Evolutionary conservation across 2,888 invertebrate species (phyloP).

Genomic region (Drosophila incognita): DNA sequence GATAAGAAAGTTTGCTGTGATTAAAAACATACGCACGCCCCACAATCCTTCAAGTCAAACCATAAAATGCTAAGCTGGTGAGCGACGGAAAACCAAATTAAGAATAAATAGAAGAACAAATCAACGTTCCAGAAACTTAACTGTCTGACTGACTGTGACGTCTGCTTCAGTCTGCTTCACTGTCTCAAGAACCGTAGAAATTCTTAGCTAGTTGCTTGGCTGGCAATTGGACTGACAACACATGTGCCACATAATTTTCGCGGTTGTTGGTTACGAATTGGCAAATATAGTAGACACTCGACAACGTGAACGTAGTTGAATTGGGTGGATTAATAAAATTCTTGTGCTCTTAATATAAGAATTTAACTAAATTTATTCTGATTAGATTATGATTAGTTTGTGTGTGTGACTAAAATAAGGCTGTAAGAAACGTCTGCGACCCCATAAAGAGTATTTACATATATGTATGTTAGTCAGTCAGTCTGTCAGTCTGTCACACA

Average conservation of each 20-base stretch:
- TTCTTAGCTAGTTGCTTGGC: slow-evolving; percentile 9
- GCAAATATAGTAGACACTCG: slow-evolving; percentile 28
- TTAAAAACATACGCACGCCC: slow-evolving; percentile 11
- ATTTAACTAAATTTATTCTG: not conserved
- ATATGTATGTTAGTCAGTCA: too few species aligned
- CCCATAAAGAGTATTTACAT: too few species aligned
- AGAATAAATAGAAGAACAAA: slow-evolving; percentile 9
- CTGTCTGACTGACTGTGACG: slow-evolving; percentile 26
- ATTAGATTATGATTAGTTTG: not conserved
- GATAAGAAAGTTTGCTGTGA: slow-evolving; percentile 33
- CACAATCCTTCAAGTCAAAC: not conserved
- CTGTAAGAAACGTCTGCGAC: too few species aligned
- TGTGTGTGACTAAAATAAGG: not conserved
- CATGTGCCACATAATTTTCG: slow-evolving; percentile 66
- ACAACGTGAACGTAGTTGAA: not conserved
- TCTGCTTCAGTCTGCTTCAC: slow-evolving; percentile 4
- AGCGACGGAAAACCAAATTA: not conserved
- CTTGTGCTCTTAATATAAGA: not conserved
- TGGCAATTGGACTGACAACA: slow-evolving; percentile 57
- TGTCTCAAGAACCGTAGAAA: slow-evolving; percentile 12
- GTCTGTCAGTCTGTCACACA: too few species aligned
- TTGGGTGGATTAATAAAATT: not conserved
- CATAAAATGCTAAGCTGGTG: not conserved
- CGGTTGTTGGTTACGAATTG: slow-evolving; percentile 52
- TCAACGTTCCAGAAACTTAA: slow-evolving; percentile 18